Conservation (phyloP, 2,797 vertebrate genomes). For the Semotilus atromaculatus region DNA sequence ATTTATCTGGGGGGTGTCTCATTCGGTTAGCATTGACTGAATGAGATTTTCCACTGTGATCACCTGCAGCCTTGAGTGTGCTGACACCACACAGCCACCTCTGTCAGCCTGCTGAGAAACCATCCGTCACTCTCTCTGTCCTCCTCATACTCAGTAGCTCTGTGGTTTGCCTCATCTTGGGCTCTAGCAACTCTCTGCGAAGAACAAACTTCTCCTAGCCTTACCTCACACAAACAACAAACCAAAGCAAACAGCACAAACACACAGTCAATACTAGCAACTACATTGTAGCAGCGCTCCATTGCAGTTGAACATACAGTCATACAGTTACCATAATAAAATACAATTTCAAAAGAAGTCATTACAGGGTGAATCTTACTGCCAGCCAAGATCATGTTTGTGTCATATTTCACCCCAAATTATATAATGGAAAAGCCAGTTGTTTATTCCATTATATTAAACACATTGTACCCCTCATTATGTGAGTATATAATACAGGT, state of each 20-base stretch:
- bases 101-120: conserved; percentile 57
- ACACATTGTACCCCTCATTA: background rate
- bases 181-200: conserved; percentile 47
- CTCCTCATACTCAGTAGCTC: conserved; percentile 41
- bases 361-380: background rate
- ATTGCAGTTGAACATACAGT: conserved; percentile 2
- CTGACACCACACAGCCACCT: conserved; percentile 59
- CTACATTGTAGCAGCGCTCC: background rate
- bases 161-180: conserved; percentile 36
- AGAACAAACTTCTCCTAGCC: conserved; percentile 46
- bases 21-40: background rate
- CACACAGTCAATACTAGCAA: background rate
- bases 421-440: background rate
- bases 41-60: conserved; percentile 39
- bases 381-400: background rate
- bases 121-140: conserved; percentile 35
- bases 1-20: background rate
- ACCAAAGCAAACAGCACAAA: conserved; percentile 34
- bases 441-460: background rate
- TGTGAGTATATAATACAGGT: too few relatives aligned
- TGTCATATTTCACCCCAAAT: background rate
- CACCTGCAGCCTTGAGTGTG: conserved; percentile 45
- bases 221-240: conserved; percentile 41
- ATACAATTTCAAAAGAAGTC: background rate
- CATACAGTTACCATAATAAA: background rate